Percentiles rank a stretch among this genome's conserved stretches.
Conservation (phyloP, 2,797 vertebrate species). For the Rhyacichthys aspro region DNA sequence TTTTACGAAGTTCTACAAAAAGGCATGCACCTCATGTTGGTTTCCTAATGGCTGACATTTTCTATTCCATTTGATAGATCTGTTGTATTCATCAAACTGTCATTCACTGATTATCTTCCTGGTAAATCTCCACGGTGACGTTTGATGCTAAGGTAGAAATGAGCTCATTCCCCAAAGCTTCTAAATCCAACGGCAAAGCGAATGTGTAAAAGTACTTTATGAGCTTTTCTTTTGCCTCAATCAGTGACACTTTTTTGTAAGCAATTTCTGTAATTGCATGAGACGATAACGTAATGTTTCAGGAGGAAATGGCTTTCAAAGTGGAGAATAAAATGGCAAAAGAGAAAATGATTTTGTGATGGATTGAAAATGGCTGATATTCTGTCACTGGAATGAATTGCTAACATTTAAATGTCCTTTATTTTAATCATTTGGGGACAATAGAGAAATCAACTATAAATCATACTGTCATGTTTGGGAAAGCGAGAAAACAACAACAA, state of each 20-base stretch:
- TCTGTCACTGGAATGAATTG: constrained; percentile 37
- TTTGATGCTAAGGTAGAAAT: constrained; percentile 12
- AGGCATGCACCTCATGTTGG: no score
- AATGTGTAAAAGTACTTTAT: constrained; percentile 12
- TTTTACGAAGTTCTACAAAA: no score
- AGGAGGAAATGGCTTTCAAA: constrained; percentile 29
- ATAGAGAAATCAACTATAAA: constrained; percentile 41
- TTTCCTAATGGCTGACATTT: no score
- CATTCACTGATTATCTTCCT: no score
- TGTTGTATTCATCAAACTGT: no score
- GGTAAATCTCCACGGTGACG: no score
- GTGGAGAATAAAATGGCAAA: constrained; percentile 26
- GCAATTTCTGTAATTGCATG: constrained; percentile 47
- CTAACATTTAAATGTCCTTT: constrained; percentile 34
- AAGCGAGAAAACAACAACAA: background rate
- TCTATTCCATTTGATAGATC: no score
- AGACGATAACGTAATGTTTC: constrained; percentile 38
- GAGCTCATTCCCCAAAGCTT: constrained; percentile 16
- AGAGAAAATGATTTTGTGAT: constrained; percentile 48
- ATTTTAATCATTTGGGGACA: constrained; percentile 41
- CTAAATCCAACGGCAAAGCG: constrained; percentile 9
- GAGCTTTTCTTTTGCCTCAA: constrained; percentile 15
- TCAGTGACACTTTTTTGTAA: constrained; percentile 27
- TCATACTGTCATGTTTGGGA: constrained; percentile 23
- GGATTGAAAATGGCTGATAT: constrained; percentile 30